phyloP scores from a whole-genome alignment of 92 coral and sea anemone genomes.

The Palythoa caribaeorum region DNA sequence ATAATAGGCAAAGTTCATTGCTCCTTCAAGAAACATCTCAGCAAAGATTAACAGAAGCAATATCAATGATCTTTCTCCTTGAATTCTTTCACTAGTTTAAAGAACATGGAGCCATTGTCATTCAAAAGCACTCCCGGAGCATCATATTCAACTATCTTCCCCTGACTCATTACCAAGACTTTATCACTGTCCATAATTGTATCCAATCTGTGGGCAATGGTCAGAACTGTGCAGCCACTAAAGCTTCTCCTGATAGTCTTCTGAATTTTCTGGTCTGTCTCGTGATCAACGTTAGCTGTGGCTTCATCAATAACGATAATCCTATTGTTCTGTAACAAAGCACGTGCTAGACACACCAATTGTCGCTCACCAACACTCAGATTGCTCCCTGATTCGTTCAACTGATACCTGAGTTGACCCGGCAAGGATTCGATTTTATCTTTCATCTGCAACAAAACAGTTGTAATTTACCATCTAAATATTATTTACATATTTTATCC shows the following conservation, averaged over 20 bases:
- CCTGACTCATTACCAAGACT: slow-evolving; percentile 7
- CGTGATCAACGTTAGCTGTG: slow-evolving; percentile 32
- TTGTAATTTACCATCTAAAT: neutral
- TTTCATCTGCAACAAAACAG: neutral
- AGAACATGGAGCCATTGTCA: neutral
- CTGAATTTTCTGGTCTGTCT: slow-evolving; percentile 25
- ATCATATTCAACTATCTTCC: slow-evolving; percentile 11
- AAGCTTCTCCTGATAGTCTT: slow-evolving; percentile 8
- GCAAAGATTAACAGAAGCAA: neutral
- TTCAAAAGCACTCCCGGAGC: neutral
- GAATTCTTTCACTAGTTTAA: neutral
- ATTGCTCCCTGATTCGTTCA: slow-evolving; percentile 21
- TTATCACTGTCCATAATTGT: slow-evolving; percentile 19
- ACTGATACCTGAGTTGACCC: slow-evolving; percentile 12
- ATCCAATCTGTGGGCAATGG: slow-evolving; percentile 30
- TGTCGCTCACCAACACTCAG: slow-evolving; percentile 43
- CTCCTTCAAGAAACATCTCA: too few relatives aligned
- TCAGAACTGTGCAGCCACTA: slow-evolving; percentile 18
- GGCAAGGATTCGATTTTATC: slow-evolving; percentile 7
- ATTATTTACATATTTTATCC: neutral
- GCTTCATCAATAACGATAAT: slow-evolving; percentile 43
- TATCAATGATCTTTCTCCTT: neutral
- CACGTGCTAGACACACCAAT: slow-evolving; percentile 21
- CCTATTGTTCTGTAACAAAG: slow-evolving; percentile 25
- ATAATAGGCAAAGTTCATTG: too few relatives aligned